A percentile compares a stretch with the other conserved stretches of the same genome.
phyloP scores from a whole-genome alignment of 2,888 invertebrate genomes.

The Anthrax anthrax region DNA sequence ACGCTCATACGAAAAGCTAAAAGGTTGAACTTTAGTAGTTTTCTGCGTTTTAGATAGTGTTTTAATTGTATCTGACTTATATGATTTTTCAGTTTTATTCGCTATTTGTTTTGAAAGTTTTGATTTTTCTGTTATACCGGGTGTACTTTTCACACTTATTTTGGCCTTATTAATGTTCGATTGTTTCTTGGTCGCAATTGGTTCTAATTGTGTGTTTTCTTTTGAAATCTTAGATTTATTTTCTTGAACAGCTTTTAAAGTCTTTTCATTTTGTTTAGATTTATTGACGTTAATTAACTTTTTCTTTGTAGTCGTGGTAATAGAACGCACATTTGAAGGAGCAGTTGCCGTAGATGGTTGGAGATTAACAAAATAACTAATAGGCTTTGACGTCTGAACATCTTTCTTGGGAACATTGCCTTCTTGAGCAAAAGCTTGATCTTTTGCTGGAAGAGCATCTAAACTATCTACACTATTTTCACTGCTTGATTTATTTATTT shows the following conservation, averaged over 20 bases:
- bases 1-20: slow-evolving; percentile 6
- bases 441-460: slow-evolving; percentile 12
- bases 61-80: not conserved
- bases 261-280: too few relatives aligned
- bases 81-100: not conserved
- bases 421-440: slow-evolving; percentile 8
- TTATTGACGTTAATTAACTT: too few relatives aligned
- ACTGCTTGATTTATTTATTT: not conserved
- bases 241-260: too few relatives aligned
- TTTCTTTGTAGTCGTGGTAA: not conserved
- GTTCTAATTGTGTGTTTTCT: not conserved
- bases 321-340: not conserved
- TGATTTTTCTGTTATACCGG: not conserved
- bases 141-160: too few relatives aligned
- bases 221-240: not conserved
- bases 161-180: not conserved
- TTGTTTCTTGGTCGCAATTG: not conserved
- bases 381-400: not conserved
- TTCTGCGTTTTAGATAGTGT: slow-evolving; percentile 1
- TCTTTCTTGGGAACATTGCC: not conserved
- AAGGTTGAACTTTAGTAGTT: slow-evolving; percentile 7
- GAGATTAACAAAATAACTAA: slow-evolving; percentile 16
- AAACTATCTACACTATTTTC: slow-evolving; percentile 6
- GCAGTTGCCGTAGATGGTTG: not conserved
- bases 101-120: not conserved